Evolutionary conservation across 2,797 vertebrate genomes (phyloP).

Genomic region (Chlorospingus flavigularis): DNA sequence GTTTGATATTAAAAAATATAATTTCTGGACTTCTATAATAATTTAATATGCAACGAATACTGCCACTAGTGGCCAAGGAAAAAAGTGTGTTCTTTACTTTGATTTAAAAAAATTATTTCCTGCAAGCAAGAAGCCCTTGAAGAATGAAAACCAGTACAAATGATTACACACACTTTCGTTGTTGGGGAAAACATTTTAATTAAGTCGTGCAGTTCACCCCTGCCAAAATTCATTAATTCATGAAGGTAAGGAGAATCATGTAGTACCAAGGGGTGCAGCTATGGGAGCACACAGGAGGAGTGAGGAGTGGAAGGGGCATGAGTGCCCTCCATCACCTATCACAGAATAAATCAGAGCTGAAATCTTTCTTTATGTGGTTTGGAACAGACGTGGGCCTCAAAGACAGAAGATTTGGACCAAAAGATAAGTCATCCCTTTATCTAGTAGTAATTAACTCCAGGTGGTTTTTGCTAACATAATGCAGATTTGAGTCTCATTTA

Average conservation of each 20-base stretch:
- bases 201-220: background rate
- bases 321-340: background rate
- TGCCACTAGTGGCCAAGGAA: background rate
- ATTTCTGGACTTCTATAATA: background rate
- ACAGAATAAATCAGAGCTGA: constrained; percentile 20
- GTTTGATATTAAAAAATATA: background rate
- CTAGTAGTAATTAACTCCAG: constrained; percentile 50
- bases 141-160: background rate
- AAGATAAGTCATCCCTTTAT: constrained; percentile 31
- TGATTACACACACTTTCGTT: background rate
- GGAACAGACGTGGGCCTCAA: background rate
- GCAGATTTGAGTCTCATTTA: constrained; percentile 14
- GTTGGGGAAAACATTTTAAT: background rate
- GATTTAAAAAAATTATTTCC: background rate
- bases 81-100: background rate
- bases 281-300: background rate
- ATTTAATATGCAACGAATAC: background rate
- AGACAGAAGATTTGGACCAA: constrained; percentile 11
- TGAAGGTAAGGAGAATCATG: rapidly evolving
- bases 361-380: background rate
- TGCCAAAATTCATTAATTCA: background rate
- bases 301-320: background rate
- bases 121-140: background rate
- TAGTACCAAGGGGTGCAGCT: background rate
- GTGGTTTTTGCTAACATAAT: constrained; percentile 48